Conservation (phyloP, 1,140 invertebrate species). For the Watersipora subatra region DNA sequence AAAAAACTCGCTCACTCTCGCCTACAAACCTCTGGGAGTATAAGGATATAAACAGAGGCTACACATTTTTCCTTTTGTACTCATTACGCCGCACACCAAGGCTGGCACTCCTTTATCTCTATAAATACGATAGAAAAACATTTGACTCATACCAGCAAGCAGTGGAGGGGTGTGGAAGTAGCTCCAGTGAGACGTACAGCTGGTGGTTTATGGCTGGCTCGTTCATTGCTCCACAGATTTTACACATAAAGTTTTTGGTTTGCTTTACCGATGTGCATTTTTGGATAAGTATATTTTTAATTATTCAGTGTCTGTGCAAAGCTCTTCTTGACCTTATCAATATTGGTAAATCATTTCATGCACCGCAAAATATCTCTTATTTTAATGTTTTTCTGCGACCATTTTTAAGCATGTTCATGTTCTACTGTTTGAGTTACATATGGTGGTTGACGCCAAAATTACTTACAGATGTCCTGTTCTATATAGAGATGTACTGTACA, state of each 20-base stretch:
- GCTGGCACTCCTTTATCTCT: slow-evolving; percentile 18
- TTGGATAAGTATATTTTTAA: slow-evolving; percentile 6
- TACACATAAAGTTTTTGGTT: slow-evolving; percentile 7
- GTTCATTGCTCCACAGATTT: slow-evolving; percentile 7
- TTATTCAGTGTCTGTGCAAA: slow-evolving; percentile 8
- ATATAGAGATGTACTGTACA: not conserved
- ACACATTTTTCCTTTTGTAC: slow-evolving; percentile 21
- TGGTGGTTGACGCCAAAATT: not conserved
- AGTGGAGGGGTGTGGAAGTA: not conserved
- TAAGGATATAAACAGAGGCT: slow-evolving; percentile 25
- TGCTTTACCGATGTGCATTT: slow-evolving; percentile 6
- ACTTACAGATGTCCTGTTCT: not conserved
- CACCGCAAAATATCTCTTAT: not conserved
- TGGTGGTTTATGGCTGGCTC: slow-evolving; percentile 3
- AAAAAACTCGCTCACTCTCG: slow-evolving; percentile 16
- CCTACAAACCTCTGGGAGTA: slow-evolving; percentile 29
- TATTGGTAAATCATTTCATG: no score
- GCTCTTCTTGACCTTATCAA: slow-evolving; percentile 9
- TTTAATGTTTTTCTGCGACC: not conserved
- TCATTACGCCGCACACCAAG: slow-evolving; percentile 26
- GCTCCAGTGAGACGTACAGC: no score
- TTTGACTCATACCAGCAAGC: not conserved
- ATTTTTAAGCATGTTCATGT: not conserved
- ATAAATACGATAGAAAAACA: slow-evolving; percentile 14
- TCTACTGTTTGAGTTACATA: not conserved